Conservation (phyloP, 2,113 vertebrate species). For the Motacilla alba region DNA sequence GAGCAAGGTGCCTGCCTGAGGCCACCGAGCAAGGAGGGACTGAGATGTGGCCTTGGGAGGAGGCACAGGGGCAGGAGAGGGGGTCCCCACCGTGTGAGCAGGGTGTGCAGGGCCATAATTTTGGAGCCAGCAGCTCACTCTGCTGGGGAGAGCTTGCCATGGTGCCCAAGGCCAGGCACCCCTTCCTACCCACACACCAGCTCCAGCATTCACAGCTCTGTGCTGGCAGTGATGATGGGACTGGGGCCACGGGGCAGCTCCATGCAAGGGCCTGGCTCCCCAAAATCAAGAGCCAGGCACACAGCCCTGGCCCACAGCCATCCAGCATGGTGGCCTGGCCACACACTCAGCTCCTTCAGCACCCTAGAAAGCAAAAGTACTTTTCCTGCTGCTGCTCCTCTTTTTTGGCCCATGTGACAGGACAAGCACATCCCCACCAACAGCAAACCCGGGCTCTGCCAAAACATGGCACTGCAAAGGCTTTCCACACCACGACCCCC, state of each 20-base stretch:
- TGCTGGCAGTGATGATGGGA: accelerated
- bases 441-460: background rate
- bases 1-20: background rate
- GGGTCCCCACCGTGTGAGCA: accelerated
- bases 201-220: accelerated
- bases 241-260: background rate
- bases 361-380: background rate
- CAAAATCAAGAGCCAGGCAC: background rate
- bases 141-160: background rate
- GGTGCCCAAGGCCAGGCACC: background rate
- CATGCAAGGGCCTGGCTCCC: background rate
- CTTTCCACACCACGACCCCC: accelerated
- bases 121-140: accelerated
- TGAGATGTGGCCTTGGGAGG: background rate
- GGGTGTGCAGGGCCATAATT: background rate
- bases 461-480: accelerated
- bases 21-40: background rate
- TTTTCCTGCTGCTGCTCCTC: background rate
- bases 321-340: accelerated
- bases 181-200: background rate
- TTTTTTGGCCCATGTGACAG: background rate
- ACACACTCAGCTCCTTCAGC: background rate
- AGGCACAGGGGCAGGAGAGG: background rate
- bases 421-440: accelerated
- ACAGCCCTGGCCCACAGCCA: accelerated